Evolutionary conservation across 2,113 vertebrate species (phyloP).

Genomic region (Galemys pyrenaicus): DNA sequence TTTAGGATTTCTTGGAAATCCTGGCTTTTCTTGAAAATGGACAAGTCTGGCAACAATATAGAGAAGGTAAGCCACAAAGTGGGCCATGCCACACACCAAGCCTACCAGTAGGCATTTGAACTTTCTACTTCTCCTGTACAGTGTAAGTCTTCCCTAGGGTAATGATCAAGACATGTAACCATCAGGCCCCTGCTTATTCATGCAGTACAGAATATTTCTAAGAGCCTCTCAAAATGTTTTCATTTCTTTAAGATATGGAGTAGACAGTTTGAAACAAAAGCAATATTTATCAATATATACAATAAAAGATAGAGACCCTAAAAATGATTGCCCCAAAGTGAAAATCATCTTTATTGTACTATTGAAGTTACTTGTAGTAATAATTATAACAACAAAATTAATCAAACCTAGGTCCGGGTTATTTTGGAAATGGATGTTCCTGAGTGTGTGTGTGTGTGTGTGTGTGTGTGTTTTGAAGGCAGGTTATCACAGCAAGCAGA

Average conservation of each 20-base stretch:
- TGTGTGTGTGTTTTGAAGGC: background rate
- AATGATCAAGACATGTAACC: background rate
- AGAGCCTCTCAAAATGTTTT: background rate
- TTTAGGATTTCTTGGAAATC: background rate
- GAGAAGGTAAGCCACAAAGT: background rate
- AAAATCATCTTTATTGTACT: background rate
- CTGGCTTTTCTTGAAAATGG: background rate
- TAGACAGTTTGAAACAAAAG: background rate
- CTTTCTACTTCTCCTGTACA: background rate
- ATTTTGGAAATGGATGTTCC: background rate
- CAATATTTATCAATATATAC: background rate
- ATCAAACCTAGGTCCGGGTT: background rate
- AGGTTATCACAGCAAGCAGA: background rate
- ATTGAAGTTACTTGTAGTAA: background rate
- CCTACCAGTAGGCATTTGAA: background rate
- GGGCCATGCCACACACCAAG: background rate
- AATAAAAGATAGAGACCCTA: background rate
- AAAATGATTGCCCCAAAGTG: background rate
- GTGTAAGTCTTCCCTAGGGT: background rate
- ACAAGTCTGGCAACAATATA: background rate
- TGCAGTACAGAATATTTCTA: background rate
- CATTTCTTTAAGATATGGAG: background rate
- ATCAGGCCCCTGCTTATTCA: background rate
- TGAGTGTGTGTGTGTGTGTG: background rate
- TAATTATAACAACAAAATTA: background rate